Evolutionary conservation across 2,888 invertebrate species (phyloP), one percentile per base, ranked within the genome.

Genomic region (Scaeva pyrastri): DNA sequence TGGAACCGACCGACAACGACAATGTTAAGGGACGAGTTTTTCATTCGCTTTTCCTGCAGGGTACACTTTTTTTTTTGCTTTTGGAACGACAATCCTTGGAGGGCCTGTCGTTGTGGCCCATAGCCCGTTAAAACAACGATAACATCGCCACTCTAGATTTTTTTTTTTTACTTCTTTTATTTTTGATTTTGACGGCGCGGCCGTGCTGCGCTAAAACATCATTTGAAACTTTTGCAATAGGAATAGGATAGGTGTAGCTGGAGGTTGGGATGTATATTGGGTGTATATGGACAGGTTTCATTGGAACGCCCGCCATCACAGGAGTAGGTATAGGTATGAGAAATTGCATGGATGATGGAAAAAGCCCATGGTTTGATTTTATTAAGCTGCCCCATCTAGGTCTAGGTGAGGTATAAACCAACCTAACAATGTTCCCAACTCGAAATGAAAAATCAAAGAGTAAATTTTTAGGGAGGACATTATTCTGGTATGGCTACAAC

Each of bases 101-200:
- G 73, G 73, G 76, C 50, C 75, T 77, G 80, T 87, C 83, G 74
- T 60, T 77, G 79, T 66, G 74, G 83, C 88, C 83, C 75, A 71
- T 71, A 64, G 81, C 81, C 77, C 76, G 85, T 86, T 86, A 86
- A 86, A 86, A 86, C 81, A 86, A 81, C 77, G 81, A 86, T 86
- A 81, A 77, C 77, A 86, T 81, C 81, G 62, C 81, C 77, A 81
- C 81, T 86, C 74, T 70, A n/a, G 36, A 55, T 70, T 52, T 68
- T 64, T 36, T 39, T 43, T 31, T 39, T 66, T 41, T 43, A 16
- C n/a, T n/a, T n/a, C n/a, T n/a, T n/a, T n/a, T n/a, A n/a, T n/a
- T 60, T 66, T 36, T 45, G 23, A 5, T 31, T 71, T 3, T 31
- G 31, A 31, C 31, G 31, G 31, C 8, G 26, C 3, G 14, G 23